Evolutionary conservation across 1,140 invertebrate species (phyloP), one percentile per base, ranked within the genome.

Genomic region (Aphaenogaster floridana): DNA sequence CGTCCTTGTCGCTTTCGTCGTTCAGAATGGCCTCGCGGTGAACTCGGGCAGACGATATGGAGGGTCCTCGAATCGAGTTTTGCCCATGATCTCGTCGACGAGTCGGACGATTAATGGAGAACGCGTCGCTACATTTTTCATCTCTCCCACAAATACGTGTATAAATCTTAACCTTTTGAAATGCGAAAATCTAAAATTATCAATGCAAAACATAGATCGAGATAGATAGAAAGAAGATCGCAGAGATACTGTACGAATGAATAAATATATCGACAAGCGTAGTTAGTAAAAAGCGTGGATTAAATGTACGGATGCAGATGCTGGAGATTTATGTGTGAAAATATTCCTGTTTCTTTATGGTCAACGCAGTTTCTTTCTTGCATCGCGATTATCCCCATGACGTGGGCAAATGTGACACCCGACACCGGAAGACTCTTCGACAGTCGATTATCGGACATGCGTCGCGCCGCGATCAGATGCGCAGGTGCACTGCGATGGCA

Each of bases 401-500:
- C 81, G 61, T 64, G 11, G 50, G 11, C 71, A 87, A 69, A 45
- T 68, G 69, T 86, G 76, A 39, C 74, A 13, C 13, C 52, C 39
- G 86, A 66, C 59, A 68, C 11, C 52, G 72, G 45, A 28, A 79
- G 42, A 52, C 45, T 63, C 72, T 52, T 88, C 59, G 17, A 78
- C 83, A 57, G 50, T 52, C 63, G 52, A 86, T 79, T 89, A 85
- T 89, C 72, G 45, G 63, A 79, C 79, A 69, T 64, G 54, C 69
- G 57, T 88, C 34, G 64, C 28, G 57, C 50, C 84, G 66, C 64
- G 85, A 89, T 87, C 87, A 63, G 61, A 9, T 45, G 34, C 21
- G 79, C 88, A 88, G 79, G 86, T 89, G 87, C 74, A 57, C 9
- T 34, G 34, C 63, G 21, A 15, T 48, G n/a, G 39, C 64, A 57